Conservation (phyloP, 2,797 vertebrate species). For the Anableps anableps region DNA sequence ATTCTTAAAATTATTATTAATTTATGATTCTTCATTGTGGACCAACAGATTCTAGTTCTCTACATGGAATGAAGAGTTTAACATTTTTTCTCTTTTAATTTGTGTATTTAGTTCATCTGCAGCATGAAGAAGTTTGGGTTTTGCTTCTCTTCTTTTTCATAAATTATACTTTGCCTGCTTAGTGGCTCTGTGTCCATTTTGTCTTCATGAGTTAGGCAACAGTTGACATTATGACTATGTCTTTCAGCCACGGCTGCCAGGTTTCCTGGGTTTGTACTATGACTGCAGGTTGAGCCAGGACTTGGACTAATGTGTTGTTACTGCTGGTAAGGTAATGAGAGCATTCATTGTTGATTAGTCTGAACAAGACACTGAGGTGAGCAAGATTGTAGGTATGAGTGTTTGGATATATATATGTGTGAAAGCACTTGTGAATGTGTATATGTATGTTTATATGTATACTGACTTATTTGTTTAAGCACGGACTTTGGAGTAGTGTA, state of each 20-base stretch:
- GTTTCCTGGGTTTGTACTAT: no score
- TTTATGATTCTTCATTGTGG: background rate
- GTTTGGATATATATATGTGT: background rate
- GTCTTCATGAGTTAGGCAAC: no score
- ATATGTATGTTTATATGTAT: background rate
- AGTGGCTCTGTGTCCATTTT: background rate
- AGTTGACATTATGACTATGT: no score
- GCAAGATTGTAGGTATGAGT: background rate
- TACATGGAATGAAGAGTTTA: background rate
- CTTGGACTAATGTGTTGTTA: no score
- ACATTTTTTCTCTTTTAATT: background rate
- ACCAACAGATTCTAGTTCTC: background rate
- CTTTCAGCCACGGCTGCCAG: no score
- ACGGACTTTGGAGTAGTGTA: background rate
- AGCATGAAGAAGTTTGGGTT: background rate
- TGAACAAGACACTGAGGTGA: no score
- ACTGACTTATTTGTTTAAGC: background rate
- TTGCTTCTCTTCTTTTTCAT: background rate
- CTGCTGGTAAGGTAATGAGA: no score
- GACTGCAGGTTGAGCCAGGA: no score
- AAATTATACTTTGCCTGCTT: background rate
- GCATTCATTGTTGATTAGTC: no score
- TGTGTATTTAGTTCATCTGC: background rate
- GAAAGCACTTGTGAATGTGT: background rate
- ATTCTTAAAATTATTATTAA: no score